These are phyloP conservation scores for Megalurothrips usitatus DNA, from an alignment of 2,888 invertebrate genomes.

Conservation along the genomic window DNA sequence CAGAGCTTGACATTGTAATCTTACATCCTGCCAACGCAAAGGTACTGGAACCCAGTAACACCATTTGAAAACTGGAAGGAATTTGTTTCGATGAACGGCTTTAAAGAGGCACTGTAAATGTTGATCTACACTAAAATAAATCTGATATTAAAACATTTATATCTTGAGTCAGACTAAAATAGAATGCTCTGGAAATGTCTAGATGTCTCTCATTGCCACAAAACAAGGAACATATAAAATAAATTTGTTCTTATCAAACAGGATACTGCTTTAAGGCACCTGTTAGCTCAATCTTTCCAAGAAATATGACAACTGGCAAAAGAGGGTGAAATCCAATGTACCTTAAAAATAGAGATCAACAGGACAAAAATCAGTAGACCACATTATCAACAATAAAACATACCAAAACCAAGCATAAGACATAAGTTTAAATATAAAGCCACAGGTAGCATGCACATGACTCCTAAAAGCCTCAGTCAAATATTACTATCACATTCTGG, in stretches of 20 bases:
- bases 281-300: not conserved
- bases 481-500: not conserved
- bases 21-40: not conserved
- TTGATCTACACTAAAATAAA: not conserved
- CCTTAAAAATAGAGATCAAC: slow-evolving; percentile 1
- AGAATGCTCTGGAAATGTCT: not conserved
- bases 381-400: not conserved
- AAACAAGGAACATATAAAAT: not conserved
- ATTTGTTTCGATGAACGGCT: not conserved
- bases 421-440: not conserved
- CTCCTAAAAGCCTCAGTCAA: slow-evolving; percentile 19
- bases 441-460: not conserved
- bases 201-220: not conserved
- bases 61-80: not conserved
- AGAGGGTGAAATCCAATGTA: not conserved
- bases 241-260: too few relatives aligned
- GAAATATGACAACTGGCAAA: not conserved
- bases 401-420: not conserved
- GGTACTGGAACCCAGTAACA: not conserved
- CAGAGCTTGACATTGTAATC: not conserved
- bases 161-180: not conserved
- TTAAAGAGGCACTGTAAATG: not conserved
- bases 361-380: not conserved
- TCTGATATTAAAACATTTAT: not conserved
- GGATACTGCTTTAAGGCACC: not conserved